Evolutionary conservation across 2,113 vertebrate species (phyloP).

Genomic region (Pollachius pollachius): DNA sequence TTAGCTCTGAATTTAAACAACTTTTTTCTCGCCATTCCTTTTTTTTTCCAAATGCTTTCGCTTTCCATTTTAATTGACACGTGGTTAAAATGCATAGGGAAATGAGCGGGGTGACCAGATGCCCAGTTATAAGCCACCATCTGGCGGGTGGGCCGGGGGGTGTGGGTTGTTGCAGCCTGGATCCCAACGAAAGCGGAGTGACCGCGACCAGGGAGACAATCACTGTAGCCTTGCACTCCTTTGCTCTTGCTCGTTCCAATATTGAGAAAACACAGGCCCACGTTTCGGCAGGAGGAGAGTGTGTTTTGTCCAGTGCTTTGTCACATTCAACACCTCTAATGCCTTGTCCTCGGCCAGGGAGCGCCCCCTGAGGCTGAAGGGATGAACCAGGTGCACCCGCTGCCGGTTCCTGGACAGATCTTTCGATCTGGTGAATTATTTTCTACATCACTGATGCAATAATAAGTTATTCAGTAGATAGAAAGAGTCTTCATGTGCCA

Average conservation of each 20-base stretch:
- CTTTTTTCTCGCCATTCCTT: no score
- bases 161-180: no score
- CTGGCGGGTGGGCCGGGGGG: no score
- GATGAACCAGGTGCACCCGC: not conserved
- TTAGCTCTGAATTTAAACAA: no score
- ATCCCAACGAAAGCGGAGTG: not conserved
- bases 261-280: not conserved
- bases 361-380: conserved; percentile 17
- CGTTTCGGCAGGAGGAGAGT: conserved; percentile 9
- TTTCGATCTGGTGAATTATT: not conserved
- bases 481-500: no score
- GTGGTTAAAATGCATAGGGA: no score
- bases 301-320: conserved; percentile 6
- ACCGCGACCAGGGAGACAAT: conserved; percentile 4
- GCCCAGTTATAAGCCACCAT: no score
- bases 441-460: no score
- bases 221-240: conserved; percentile 2
- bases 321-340: conserved; percentile 21
- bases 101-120: no score
- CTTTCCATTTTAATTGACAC: no score
- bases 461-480: no score
- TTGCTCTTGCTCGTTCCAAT: not conserved
- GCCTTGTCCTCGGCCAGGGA: conserved; percentile 10
- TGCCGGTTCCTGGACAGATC: not conserved
- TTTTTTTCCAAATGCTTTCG: no score